phyloP scores from a whole-genome alignment of 1,140 invertebrate species.

The Panagrolaimus sp. region DNA sequence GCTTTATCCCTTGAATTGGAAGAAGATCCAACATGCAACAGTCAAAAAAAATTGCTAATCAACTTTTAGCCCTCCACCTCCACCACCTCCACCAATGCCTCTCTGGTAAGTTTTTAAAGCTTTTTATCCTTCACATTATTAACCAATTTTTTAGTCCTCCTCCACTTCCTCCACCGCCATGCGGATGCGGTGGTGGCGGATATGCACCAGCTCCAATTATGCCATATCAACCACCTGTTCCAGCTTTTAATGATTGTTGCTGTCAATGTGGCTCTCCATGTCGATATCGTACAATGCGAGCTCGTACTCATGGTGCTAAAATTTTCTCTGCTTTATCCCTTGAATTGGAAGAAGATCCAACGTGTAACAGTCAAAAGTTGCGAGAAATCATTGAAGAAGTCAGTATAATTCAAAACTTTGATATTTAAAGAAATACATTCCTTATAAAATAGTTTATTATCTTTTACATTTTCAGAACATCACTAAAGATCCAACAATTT shows the following conservation, averaged over 20 bases:
- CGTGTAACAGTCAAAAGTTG: constrained; percentile 53
- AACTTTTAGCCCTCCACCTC: no score
- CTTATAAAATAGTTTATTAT: constrained; percentile 12
- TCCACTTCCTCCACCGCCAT: constrained; percentile 34
- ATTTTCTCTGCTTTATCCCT: constrained; percentile 44
- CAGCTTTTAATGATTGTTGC: constrained; percentile 43
- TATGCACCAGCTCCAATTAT: constrained; percentile 38
- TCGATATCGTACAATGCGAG: constrained; percentile 37
- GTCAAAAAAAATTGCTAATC: no score
- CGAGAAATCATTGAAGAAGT: constrained; percentile 52
- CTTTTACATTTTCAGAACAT: constrained; percentile 48
- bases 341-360: constrained; percentile 51
- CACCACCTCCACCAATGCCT: constrained; percentile 19
- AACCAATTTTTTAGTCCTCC: constrained; percentile 25
- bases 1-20: constrained; percentile 38
- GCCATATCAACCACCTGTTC: constrained; percentile 8
- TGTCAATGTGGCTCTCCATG: constrained; percentile 54
- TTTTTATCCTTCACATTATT: constrained; percentile 15
- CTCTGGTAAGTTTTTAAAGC: constrained; percentile 9
- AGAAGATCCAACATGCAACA: constrained; percentile 56
- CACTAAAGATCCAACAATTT: constrained; percentile 47
- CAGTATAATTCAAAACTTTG: constrained; percentile 7
- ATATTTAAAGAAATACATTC: no score
- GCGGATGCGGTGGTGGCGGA: neutral
- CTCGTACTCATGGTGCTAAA: constrained; percentile 45